These are phyloP conservation scores for Sminthurinus aureus DNA, from an alignment of 2,888 invertebrate genomes.

Conservation along the genomic window DNA sequence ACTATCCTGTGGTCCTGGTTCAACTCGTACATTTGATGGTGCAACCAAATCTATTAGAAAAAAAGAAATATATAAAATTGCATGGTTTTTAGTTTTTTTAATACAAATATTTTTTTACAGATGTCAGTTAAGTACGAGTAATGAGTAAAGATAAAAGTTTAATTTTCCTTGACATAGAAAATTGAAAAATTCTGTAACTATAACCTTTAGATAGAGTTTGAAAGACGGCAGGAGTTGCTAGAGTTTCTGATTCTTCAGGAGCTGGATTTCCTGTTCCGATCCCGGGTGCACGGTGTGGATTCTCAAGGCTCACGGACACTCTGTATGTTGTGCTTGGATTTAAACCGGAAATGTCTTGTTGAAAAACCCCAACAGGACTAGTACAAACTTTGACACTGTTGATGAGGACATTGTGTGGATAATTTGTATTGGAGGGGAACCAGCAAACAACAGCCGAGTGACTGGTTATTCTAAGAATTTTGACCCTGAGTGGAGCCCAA, in stretches of 20 bases:
- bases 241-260: background rate
- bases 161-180: constrained; percentile 7
- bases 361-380: background rate
- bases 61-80: background rate
- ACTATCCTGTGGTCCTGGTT: constrained; percentile 16
- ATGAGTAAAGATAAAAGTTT: background rate
- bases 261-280: background rate
- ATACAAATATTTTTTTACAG: background rate
- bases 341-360: constrained; percentile 18
- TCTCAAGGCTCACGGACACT: constrained; percentile 6
- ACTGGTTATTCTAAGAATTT: background rate
- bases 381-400: constrained; percentile 20
- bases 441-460: constrained; percentile 14
- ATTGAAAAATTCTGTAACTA: too few species aligned
- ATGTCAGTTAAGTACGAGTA: too few species aligned
- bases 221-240: background rate
- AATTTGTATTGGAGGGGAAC: constrained; percentile 22
- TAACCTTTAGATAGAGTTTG: constrained; percentile 8
- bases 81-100: background rate
- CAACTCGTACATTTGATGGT: constrained; percentile 16
- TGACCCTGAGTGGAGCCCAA: constrained; percentile 12
- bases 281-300: background rate
- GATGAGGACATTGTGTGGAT: constrained; percentile 1
- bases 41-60: constrained; percentile 21
- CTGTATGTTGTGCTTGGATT: constrained; percentile 13